Conservation (phyloP, 2,888 invertebrate species). For the Corythucha ciliata region DNA sequence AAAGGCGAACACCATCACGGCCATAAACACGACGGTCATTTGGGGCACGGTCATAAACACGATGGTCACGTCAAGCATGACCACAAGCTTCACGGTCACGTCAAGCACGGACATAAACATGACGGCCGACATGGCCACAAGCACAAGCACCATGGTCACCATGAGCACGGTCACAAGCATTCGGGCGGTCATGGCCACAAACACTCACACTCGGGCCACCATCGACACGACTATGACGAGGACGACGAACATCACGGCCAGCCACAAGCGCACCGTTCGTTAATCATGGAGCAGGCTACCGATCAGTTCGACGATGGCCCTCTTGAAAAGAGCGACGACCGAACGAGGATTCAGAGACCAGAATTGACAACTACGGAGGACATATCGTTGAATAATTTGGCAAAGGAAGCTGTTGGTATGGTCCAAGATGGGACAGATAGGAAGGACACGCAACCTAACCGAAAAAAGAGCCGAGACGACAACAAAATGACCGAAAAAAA, state of each 20-base stretch:
- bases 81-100: slow-evolving; percentile 21
- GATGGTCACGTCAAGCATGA: slow-evolving; percentile 22
- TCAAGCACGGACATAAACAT: slow-evolving; percentile 23
- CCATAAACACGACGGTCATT: slow-evolving; percentile 22
- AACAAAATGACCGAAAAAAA: slow-evolving; percentile 16
- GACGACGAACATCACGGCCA: not conserved
- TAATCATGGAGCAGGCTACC: too few relatives aligned
- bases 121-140: slow-evolving; percentile 19
- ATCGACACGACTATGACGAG: slow-evolving; percentile 23
- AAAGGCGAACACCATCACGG: slow-evolving; percentile 19
- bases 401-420: slow-evolving; percentile 30
- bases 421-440: too few relatives aligned
- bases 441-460: slow-evolving; percentile 21
- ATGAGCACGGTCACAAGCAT: slow-evolving; percentile 23
- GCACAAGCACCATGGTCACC: slow-evolving; percentile 23
- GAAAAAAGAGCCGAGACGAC: slow-evolving; percentile 25
- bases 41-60: slow-evolving; percentile 26
- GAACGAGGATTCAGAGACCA: too few relatives aligned
- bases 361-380: too few relatives aligned
- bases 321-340: too few relatives aligned
- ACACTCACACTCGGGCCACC: slow-evolving; percentile 28
- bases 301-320: too few relatives aligned
- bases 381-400: too few relatives aligned
- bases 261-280: too few relatives aligned
- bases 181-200: slow-evolving; percentile 22